Base-by-base conservation (phyloP, 1,140 invertebrate species). In the Penaeus chinensis region DNA sequence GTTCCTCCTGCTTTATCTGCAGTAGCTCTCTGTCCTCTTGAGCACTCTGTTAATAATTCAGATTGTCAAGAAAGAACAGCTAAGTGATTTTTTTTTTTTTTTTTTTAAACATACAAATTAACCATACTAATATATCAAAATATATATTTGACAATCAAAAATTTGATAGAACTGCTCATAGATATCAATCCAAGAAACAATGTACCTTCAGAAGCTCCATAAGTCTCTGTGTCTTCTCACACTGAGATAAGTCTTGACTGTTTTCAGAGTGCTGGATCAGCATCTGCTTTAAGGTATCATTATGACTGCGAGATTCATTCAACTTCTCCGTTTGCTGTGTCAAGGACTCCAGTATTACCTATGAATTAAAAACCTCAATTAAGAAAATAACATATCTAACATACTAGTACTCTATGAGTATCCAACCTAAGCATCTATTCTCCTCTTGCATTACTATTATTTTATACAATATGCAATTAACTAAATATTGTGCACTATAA, bases 281-380 rank as follows among this genome's bases (percentile, higher is more conserved):
- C 54, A 96, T 91, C 84, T 95, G 95, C 91, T 97, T 96, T 47
- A 97, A 92, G 3, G 95, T 96, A 88, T 93, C 94, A 71, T 93
- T 92, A 16, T 93, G 92, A 65, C 90, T 91, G 37, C 92, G 91
- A 87, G 92, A 91, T 89, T 98, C 96, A 92, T 98, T 96, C 0
- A 98, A 93, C 92, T 97, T 97, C 92, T 98, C 96, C 3, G 96
- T 98, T 92, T 98, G 97, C 22, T 96, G 94, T 91, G 96, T 98
- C 3, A 98, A 93, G n/a, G 97, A 98, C 91, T 98, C 96, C 47
- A 98, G 94, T 27, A 90, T 79, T 22, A 90, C 86, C 89, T 90
- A 71, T 11, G 60, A 63, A 18, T 42, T 69, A 76, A 62, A 62
- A 84, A 66, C 10, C 82, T 77, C 71, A 18, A 84, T 54, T 27